Evolutionary conservation across 2,113 vertebrate species (phyloP), one percentile per base, ranked within the genome.

Genomic region (Chroicocephalus ridibundus): DNA sequence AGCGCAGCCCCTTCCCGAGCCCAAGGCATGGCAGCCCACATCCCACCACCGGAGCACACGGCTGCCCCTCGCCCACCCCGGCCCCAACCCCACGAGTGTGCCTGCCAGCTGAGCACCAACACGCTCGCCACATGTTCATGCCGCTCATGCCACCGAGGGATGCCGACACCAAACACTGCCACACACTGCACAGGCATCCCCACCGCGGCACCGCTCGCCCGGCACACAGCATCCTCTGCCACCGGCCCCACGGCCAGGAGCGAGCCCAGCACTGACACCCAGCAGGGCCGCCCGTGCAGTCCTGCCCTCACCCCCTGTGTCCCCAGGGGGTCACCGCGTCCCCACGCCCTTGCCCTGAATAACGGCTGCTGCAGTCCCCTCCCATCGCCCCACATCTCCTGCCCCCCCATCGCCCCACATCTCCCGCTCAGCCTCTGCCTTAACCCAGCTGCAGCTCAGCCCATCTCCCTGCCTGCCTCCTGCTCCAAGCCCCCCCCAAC

Each of bases 151-250:
- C 34, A 8, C 11, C 11, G 4, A 34, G 58, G 24, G 57, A 68
- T 27, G 55, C 49, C 12, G 2, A 40, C 38, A 57, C 22, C 49
- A 27, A 75, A 25, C 2, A 0, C 69, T 58, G 57, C 74, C 18
- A 2, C 19, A 26, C 49, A 32, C 42, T 40, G 83, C 47, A 44
- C 36, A 5, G 13, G 17, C n/a, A 20, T 15, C 44, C 40, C 54
- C 52, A 46, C 27, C 13, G 1, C 0, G 2, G 69, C 69, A 69
- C 47, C 0, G 1, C 68, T 47, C 7, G 5, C 58, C 70, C 1
- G 0, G 27, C 29, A 5, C 0, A 0, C 13, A 5, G 51, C 58
- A 70, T 11, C 61, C 91, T 36, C 74, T 54, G 55, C 66, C 65
- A 49, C 12, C 3, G 3, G 26, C 29, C 25, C 22, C 2, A 0